phyloP scores from a whole-genome alignment of 2,888 invertebrate genomes.

The Perithous albicinctus region DNA sequence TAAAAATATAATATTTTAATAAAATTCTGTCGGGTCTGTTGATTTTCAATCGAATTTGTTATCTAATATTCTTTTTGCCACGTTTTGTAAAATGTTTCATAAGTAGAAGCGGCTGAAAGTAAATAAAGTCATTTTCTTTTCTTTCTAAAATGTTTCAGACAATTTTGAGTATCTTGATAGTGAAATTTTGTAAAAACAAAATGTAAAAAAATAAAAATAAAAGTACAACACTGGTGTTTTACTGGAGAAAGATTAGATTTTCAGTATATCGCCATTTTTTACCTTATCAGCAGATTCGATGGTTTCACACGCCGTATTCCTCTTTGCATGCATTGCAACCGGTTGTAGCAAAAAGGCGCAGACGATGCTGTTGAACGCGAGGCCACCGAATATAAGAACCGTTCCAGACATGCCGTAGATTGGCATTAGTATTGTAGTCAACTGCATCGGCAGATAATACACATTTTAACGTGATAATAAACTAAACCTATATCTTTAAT shows the following conservation, averaged over 20 bases:
- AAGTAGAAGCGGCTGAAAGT: too few relatives aligned
- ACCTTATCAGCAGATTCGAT: background rate
- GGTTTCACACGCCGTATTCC: slow-evolving; percentile 74
- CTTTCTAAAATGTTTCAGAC: too few relatives aligned
- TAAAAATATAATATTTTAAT: too few relatives aligned
- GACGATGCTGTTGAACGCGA: slow-evolving; percentile 89
- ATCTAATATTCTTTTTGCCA: too few relatives aligned
- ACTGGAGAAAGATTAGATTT: background rate
- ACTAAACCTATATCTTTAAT: background rate
- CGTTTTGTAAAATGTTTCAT: too few relatives aligned
- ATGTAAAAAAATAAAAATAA: too few relatives aligned
- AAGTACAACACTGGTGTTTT: background rate
- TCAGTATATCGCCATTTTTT: background rate
- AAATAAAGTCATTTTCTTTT: too few relatives aligned
- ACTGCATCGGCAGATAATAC: slow-evolving; percentile 75
- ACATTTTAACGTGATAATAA: background rate
- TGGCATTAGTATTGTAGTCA: slow-evolving; percentile 88
- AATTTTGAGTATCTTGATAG: too few relatives aligned
- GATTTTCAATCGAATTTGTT: too few relatives aligned
- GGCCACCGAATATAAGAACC: slow-evolving; percentile 88
- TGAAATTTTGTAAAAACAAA: too few relatives aligned
- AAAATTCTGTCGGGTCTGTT: too few relatives aligned
- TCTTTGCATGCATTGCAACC: slow-evolving; percentile 90
- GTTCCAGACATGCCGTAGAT: slow-evolving; percentile 89
- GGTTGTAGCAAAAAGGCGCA: slow-evolving; percentile 90